Evolutionary conservation across 2,113 vertebrate species (phyloP), one percentile per base, ranked within the genome.

Genomic region (Chelonoidis abingdonii): DNA sequence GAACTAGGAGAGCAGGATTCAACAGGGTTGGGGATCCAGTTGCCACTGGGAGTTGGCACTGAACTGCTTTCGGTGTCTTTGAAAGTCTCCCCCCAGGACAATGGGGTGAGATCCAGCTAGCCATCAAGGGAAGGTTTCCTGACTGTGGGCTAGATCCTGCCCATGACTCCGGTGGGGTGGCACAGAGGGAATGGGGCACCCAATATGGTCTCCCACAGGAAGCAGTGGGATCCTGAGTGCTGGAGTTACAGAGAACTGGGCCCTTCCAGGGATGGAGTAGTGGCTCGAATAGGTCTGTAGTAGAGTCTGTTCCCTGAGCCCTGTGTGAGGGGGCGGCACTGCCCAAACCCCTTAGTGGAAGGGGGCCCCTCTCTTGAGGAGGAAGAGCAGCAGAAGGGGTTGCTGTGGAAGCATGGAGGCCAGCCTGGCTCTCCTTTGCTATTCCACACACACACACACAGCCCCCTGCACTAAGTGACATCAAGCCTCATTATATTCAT

Each of bases 401-500:
- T 95, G 83, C 75, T 0, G 2, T 29, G 94, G 56, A 57, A 57
- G 24, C 22, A 10, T 27, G 25, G 56, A 57, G 87, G 25, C 95
- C 65, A 54, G 96, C 25, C 95, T 96, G 93, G 65, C 90, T 96
- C 93, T 96, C 96, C 95, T 98, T 99, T 98, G 97, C 98, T 98
- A 99, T 99, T 99, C 98, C 98, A 98, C 98, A 1, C 94, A 97
- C 98, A 1, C 94, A 1, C 94, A 97, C 98, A 97, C 95, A 97
- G 98, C 97, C 87, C 94, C 76, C 94, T 98, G 98, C 98, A 98
- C 98, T 99, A 99, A 99, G 98, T 98, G 98, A 99, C 98, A 99
- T 99, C 99, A 99, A 98, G 98, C 98, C 98, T 99, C 98, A 98
- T 99, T 99, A 99, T 99, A 99, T 99, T 99, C 99, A 99, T 99